phyloP scores from a whole-genome alignment of 2,113 vertebrate genomes.

The Pao palembangensis region DNA sequence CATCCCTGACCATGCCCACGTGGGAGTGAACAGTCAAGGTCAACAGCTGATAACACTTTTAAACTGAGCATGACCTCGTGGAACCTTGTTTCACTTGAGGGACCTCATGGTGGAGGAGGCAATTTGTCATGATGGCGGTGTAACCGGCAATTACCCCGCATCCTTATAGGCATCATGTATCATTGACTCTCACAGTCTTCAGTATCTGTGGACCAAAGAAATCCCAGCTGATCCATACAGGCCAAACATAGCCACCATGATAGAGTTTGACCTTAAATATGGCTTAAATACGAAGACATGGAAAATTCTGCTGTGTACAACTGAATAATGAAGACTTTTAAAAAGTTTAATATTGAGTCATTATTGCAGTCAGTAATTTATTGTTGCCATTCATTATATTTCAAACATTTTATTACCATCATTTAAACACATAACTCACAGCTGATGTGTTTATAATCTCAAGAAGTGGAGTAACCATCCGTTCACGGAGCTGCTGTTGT shows the following conservation, averaged over 20 bases:
- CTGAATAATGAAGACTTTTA: background rate
- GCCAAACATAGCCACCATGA: conserved; percentile 50
- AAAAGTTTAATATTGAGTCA: conserved; percentile 31
- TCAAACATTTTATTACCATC: conserved; percentile 34
- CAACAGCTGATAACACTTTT: conserved; percentile 62
- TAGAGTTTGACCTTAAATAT: conserved; percentile 52
- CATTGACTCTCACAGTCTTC: conserved; percentile 56
- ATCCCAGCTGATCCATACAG: conserved; percentile 62
- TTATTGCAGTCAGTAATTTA: conserved; percentile 44
- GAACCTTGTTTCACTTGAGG: conserved; percentile 54
- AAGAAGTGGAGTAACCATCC: background rate
- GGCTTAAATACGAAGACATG: background rate
- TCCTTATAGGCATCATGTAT: conserved; percentile 68
- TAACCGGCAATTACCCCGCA: conserved; percentile 66
- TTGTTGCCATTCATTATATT: conserved; percentile 28
- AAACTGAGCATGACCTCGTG: conserved; percentile 57
- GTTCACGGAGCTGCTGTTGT: conserved; percentile 22
- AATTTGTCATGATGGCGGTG: conserved; percentile 67
- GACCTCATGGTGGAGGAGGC: conserved; percentile 49
- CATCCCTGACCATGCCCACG: conserved; percentile 20
- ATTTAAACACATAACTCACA: conserved; percentile 26
- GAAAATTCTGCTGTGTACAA: background rate
- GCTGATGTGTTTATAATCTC: conserved; percentile 9
- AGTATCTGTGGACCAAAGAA: conserved; percentile 53
- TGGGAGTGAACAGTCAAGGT: conserved; percentile 61